Base-by-base conservation (phyloP, 2,113 vertebrate species). In the Sturnus vulgaris region DNA sequence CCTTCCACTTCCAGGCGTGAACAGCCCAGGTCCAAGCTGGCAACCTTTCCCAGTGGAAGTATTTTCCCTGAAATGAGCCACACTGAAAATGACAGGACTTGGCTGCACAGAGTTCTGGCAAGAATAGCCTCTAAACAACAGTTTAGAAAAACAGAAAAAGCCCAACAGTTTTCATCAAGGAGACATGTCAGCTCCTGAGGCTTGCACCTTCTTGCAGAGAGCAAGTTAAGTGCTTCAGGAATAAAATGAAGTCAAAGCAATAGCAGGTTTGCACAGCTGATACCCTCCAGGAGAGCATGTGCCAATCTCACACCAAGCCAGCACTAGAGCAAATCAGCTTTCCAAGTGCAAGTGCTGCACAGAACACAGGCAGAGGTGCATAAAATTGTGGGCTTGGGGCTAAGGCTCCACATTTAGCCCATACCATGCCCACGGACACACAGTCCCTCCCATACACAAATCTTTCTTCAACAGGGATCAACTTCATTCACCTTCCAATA, bases 31-130 rank as follows among this genome's bases (percentile, higher is more conserved):
- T 97, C 65, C 57, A 94, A 84, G 65, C 33, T 56, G 40, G 82
- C 66, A 91, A 78, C 46, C 71, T 63, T 59, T 86, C 44, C 66
- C 81, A 89, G 46, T 4, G 6, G 86, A 82, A 94, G 63, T 30
- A 65, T 42, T 25, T 66, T 84, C 73, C 64, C 71, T 80, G 27
- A 88, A 92, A 87, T n/a, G 23, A 92, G 69, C 60, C 47, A 85
- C 31, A 72, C 11, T 52, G 84, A 88, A 94, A 95, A 49, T 30
- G 53, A 82, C 44, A 88, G 23, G 77, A 52, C 44, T 65, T 1
- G 1, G 63, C 46, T 53, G 42, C 27, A 84, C 27, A 35, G 15
- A 64, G 63, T 31, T 75, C 39, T 77, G n/a, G n/a, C 24, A 87
- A 86, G 33, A 86, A 88, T 10, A 71, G 63, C 83, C 13, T 50